Percentiles rank a stretch among this genome's conserved stretches.
phyloP scores from a whole-genome alignment of 2,113 vertebrate species.

The Danionella cerebrum region DNA sequence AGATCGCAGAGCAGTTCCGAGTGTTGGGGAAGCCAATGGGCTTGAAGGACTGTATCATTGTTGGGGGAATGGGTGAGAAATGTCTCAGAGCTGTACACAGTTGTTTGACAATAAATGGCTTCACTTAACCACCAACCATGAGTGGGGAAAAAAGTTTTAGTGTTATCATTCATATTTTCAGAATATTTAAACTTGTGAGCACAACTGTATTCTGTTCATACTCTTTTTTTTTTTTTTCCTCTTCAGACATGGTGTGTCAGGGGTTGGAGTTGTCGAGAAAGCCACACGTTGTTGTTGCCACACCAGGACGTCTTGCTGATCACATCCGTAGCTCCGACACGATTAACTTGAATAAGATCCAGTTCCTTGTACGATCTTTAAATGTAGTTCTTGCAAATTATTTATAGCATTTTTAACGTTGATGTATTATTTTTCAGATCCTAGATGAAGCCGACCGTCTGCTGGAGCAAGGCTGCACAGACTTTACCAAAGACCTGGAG shows the following conservation, averaged over 20 bases:
- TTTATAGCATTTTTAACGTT: not conserved
- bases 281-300: slow-evolving; percentile 87
- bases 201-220: too few relatives aligned
- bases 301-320: slow-evolving; percentile 83
- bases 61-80: slow-evolving; percentile 85
- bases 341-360: slow-evolving; percentile 76
- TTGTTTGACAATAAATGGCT: too few relatives aligned
- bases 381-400: too few relatives aligned
- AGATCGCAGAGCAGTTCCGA: slow-evolving; percentile 92
- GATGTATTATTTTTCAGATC: slow-evolving; percentile 61
- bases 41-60: slow-evolving; percentile 82
- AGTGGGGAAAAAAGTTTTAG: too few relatives aligned
- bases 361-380: slow-evolving; percentile 68
- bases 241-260: slow-evolving; percentile 85
- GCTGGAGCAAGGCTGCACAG: slow-evolving; percentile 84
- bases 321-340: slow-evolving; percentile 87
- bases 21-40: slow-evolving; percentile 88
- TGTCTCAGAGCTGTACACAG: not conserved
- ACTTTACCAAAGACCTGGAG: slow-evolving; percentile 87
- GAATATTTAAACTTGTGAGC: too few relatives aligned
- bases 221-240: not conserved
- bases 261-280: slow-evolving; percentile 79
- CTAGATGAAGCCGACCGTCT: slow-evolving; percentile 88
- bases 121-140: too few relatives aligned
- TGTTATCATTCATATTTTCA: too few relatives aligned